A percentile compares a stretch with the other conserved stretches of the same genome.
Conservation (phyloP, 1,140 invertebrate genomes). For the Drosophila elegans region DNA sequence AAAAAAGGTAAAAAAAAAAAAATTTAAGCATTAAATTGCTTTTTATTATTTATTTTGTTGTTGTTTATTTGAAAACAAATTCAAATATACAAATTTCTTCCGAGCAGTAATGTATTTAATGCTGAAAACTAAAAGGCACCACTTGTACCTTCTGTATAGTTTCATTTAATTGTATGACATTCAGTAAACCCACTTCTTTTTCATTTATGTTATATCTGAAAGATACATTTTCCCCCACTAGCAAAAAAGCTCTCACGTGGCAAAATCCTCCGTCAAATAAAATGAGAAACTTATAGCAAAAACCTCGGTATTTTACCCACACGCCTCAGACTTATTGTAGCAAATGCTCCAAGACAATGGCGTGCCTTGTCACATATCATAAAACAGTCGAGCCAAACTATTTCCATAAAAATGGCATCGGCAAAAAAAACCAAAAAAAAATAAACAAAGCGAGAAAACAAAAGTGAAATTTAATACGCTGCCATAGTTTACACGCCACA, state of each 20-base stretch:
- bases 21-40: too few relatives aligned
- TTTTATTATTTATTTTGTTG: too few relatives aligned
- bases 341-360: slow-evolving; percentile 50
- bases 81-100: too few relatives aligned
- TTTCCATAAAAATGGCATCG: slow-evolving; percentile 53
- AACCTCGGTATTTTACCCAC: slow-evolving; percentile 1
- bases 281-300: slow-evolving; percentile 52
- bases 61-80: too few relatives aligned
- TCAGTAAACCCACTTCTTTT: slow-evolving; percentile 36
- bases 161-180: slow-evolving; percentile 20
- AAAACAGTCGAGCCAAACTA: slow-evolving; percentile 33
- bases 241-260: slow-evolving; percentile 46
- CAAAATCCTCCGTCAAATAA: slow-evolving; percentile 37
- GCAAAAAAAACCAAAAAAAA: slow-evolving; percentile 1
- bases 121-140: not conserved
- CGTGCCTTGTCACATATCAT: slow-evolving; percentile 47
- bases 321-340: slow-evolving; percentile 10
- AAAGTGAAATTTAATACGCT: slow-evolving; percentile 74
- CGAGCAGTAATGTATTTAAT: too few relatives aligned
- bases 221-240: slow-evolving; percentile 28
- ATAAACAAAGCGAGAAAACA: slow-evolving; percentile 26
- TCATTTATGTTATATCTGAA: slow-evolving; percentile 26
- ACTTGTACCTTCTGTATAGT: not conserved
- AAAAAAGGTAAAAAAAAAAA: too few relatives aligned
- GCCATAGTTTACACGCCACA: slow-evolving; percentile 65